A percentile compares a stretch with the other conserved stretches of the same genome.
phyloP scores from a whole-genome alignment of 2,888 invertebrate species.

The Lasius platythorax region DNA sequence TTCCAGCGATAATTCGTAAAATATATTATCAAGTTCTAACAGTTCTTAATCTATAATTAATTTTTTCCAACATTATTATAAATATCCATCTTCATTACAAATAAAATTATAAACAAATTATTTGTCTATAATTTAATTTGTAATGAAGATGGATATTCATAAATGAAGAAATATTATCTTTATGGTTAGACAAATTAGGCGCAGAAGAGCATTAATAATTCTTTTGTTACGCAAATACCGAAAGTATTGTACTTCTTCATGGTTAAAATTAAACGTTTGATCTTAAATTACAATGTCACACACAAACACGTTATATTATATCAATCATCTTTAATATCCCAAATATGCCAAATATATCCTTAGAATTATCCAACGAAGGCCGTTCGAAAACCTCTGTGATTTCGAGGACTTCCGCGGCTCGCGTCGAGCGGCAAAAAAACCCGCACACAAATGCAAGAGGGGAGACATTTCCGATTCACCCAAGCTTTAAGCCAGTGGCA shows the following conservation, averaged over 20 bases:
- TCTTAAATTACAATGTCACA: not conserved
- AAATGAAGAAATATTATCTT: not conserved
- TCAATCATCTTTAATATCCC: not conserved
- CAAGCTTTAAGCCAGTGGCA: conserved; percentile 44
- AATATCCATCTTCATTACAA: no score
- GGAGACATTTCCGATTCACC: conserved; percentile 44
- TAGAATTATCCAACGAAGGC: not conserved
- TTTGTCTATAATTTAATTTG: not conserved
- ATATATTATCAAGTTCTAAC: not conserved
- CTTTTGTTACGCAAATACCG: not conserved
- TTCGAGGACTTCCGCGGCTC: conserved; percentile 37
- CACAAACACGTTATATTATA: not conserved
- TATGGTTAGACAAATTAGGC: not conserved
- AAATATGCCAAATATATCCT: not conserved
- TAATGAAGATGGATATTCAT: not conserved
- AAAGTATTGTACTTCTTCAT: no score
- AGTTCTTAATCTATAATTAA: not conserved
- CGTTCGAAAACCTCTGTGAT: conserved; percentile 32
- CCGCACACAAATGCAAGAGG: conserved; percentile 11
- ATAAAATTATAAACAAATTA: not conserved
- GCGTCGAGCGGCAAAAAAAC: conserved; percentile 35
- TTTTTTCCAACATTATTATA: not conserved
- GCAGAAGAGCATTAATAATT: not conserved
- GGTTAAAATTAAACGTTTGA: not conserved
- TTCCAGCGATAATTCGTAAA: not conserved